phyloP scores from a whole-genome alignment of 2,113 vertebrate genomes.

The Leptocoma aspasia region DNA sequence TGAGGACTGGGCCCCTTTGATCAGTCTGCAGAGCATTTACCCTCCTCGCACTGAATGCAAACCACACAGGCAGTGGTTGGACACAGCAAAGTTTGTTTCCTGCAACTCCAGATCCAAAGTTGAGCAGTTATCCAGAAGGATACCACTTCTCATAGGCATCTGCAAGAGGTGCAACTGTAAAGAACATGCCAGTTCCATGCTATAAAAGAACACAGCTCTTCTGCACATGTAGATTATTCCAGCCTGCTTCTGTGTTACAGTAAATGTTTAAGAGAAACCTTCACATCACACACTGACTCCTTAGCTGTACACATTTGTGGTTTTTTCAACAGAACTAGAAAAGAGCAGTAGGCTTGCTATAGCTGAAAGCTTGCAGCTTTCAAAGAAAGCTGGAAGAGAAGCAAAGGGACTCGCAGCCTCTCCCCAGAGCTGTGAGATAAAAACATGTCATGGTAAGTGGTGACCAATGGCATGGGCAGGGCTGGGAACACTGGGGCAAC shows the following conservation, averaged over 20 bases:
- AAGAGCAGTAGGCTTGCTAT: background rate
- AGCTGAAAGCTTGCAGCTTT: background rate
- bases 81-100: background rate
- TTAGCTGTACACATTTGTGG: fast-evolving
- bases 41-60: background rate
- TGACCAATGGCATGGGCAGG: fast-evolving
- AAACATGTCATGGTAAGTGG: fast-evolving
- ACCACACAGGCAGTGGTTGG: fast-evolving
- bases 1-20: background rate
- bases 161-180: background rate
- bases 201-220: background rate
- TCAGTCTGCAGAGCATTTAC: background rate
- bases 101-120: background rate
- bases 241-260: background rate
- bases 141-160: background rate
- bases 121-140: fast-evolving
- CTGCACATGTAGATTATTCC: background rate
- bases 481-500: background rate
- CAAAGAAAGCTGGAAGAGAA: background rate
- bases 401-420: fast-evolving
- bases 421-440: background rate
- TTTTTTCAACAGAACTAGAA: background rate
- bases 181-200: background rate
- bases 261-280: background rate
- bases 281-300: background rate